These are phyloP conservation scores for Somateria mollissima DNA, from an alignment of 2,797 vertebrate genomes.

Conservation along the genomic window DNA sequence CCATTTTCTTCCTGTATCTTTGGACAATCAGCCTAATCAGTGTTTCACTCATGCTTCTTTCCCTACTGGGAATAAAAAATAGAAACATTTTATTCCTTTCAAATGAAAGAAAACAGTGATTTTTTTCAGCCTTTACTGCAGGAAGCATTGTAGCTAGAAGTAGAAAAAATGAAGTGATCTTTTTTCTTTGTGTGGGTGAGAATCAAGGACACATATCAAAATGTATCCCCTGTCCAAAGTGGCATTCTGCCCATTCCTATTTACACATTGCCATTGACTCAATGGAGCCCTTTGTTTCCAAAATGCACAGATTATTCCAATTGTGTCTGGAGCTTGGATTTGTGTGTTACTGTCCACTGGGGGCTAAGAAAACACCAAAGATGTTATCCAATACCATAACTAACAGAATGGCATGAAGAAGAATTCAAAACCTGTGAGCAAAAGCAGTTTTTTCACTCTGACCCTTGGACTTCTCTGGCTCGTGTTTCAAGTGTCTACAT, in stretches of 20 bases:
- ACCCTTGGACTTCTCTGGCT: not conserved
- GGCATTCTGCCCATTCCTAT: not conserved
- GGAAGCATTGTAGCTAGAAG: not conserved
- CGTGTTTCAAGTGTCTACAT: not conserved
- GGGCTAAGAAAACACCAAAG: slow-evolving; percentile 24
- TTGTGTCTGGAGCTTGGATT: not conserved
- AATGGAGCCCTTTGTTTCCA: slow-evolving; percentile 2
- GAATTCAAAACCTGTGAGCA: slow-evolving; percentile 21
- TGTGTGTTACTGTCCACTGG: slow-evolving; percentile 18
- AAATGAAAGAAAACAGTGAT: not conserved
- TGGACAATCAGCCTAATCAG: not conserved
- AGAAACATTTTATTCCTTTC: not conserved
- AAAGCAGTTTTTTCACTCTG: not conserved
- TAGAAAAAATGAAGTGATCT: not conserved
- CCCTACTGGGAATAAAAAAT: not conserved
- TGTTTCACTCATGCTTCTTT: not conserved
- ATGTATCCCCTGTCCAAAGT: not conserved
- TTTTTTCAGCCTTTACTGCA: not conserved
- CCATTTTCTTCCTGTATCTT: not conserved
- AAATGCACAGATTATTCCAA: not conserved
- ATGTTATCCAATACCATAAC: not conserved
- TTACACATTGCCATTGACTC: not conserved
- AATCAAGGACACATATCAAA: not conserved
- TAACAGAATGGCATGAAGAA: slow-evolving; percentile 27
- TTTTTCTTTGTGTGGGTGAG: not conserved